These are phyloP conservation scores for Phaonia tiefii DNA, from an alignment of 2,888 invertebrate genomes.

Conservation along the genomic window DNA sequence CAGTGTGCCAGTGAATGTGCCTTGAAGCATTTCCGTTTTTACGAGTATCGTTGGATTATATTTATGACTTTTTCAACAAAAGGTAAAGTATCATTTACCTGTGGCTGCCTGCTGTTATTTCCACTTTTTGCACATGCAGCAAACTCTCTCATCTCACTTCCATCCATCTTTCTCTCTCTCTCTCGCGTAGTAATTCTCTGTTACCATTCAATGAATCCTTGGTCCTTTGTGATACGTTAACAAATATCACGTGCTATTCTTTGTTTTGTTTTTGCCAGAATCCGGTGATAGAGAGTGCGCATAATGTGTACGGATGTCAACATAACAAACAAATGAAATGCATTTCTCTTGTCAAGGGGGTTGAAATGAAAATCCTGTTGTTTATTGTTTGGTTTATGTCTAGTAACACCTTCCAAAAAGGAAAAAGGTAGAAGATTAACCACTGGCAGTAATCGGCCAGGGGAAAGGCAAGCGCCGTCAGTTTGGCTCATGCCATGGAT, in stretches of 20 bases:
- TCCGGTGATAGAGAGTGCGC: slow-evolving; percentile 58
- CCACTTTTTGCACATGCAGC: slow-evolving; percentile 37
- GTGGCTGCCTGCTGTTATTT: slow-evolving; percentile 40
- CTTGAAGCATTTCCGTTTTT: slow-evolving; percentile 29
- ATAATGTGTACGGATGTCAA: slow-evolving; percentile 42
- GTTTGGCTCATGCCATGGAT: slow-evolving; percentile 53
- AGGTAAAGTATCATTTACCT: slow-evolving; percentile 58
- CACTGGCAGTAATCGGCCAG: slow-evolving; percentile 15
- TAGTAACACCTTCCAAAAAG: slow-evolving; percentile 51
- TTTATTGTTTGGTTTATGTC: slow-evolving; percentile 36
- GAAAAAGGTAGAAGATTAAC: slow-evolving; percentile 45
- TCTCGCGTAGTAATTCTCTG: not conserved
- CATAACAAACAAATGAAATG: slow-evolving; percentile 32
- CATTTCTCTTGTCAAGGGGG: slow-evolving; percentile 53
- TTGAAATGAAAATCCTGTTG: slow-evolving; percentile 44
- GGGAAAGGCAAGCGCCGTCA: slow-evolving; percentile 56
- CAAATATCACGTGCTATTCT: slow-evolving; percentile 65
- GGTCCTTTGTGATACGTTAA: slow-evolving; percentile 28
- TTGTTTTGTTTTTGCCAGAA: slow-evolving; percentile 14
- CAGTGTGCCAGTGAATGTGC: not conserved
- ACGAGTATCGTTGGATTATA: slow-evolving; percentile 40
- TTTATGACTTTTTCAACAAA: slow-evolving; percentile 43
- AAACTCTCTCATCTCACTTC: slow-evolving; percentile 37
- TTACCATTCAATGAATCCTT: slow-evolving; percentile 49
- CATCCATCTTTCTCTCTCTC: too few relatives aligned